Percentiles rank a stretch among this genome's conserved stretches.
Conservation (phyloP, 2,797 vertebrate genomes). For the Tragelaphus eurycerus region DNA sequence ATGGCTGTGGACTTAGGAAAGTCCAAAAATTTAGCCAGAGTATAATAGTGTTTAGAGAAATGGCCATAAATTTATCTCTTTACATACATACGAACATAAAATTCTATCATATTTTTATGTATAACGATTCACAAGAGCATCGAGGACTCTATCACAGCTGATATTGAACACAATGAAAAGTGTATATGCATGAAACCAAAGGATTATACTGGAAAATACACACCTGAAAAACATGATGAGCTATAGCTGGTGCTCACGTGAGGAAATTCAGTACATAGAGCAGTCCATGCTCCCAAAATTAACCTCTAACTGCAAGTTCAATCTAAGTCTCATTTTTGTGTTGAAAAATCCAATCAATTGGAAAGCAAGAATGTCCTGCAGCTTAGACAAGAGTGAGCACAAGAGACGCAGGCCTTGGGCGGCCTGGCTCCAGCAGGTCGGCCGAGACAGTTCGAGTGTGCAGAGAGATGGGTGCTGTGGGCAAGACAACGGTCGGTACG, state of each 20-base stretch:
- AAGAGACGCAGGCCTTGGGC: fast-evolving
- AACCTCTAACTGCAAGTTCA: background rate
- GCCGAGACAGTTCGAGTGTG: background rate
- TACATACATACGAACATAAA: fast-evolving
- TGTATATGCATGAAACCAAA: background rate
- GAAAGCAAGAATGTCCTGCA: background rate
- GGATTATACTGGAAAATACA: background rate
- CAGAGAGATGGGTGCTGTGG: background rate
- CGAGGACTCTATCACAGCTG: background rate
- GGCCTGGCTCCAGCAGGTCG: fast-evolving
- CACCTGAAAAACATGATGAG: background rate
- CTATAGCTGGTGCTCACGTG: background rate
- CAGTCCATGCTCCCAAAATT: background rate
- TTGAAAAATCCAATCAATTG: background rate
- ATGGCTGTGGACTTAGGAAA: background rate
- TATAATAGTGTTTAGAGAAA: background rate
- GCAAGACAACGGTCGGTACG: fast-evolving
- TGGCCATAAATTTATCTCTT: background rate
- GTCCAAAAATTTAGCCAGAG: background rate
- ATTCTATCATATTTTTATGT: background rate
- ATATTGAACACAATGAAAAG: background rate
- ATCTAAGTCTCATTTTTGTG: background rate
- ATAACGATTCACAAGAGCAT: background rate
- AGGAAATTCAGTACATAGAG: background rate
- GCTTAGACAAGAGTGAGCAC: background rate